A percentile compares a stretch with the other conserved stretches of the same genome.
Evolutionary conservation across 2,797 vertebrate species (phyloP).

Genomic region (Tympanoctomys barrerae): DNA sequence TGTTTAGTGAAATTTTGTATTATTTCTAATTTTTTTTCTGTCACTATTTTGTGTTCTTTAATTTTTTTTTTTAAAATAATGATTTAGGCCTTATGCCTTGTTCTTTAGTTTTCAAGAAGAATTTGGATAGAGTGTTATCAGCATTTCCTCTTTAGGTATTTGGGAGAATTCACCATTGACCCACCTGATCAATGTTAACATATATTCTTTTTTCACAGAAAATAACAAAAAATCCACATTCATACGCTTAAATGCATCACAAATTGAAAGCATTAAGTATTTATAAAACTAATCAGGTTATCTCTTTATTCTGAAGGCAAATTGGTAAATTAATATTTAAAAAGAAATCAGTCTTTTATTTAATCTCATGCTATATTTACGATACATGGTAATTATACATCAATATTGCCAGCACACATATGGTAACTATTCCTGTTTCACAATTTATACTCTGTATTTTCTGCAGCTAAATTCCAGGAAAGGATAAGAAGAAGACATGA

Average conservation of each 20-base stretch:
- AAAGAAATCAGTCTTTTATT: neutral
- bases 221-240: neutral
- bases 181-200: neutral
- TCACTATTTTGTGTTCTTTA: no score
- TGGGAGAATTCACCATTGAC: neutral
- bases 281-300: neutral
- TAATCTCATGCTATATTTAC: neutral
- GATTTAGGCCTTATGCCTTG: neutral
- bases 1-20: no score
- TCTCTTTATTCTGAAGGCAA: neutral
- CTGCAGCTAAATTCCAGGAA: neutral
- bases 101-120: neutral
- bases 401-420: neutral
- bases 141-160: neutral
- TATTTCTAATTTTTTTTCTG: no score
- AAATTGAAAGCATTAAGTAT: neutral
- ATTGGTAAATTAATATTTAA: neutral
- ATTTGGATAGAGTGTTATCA: neutral
- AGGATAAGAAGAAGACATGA: neutral
- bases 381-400: neutral
- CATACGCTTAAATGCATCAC: neutral
- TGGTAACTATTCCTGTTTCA: neutral
- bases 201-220: neutral
- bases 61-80: no score
- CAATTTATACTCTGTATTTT: neutral